Conservation (phyloP, 2,888 invertebrate species). For the Watsonalla cultraria region DNA sequence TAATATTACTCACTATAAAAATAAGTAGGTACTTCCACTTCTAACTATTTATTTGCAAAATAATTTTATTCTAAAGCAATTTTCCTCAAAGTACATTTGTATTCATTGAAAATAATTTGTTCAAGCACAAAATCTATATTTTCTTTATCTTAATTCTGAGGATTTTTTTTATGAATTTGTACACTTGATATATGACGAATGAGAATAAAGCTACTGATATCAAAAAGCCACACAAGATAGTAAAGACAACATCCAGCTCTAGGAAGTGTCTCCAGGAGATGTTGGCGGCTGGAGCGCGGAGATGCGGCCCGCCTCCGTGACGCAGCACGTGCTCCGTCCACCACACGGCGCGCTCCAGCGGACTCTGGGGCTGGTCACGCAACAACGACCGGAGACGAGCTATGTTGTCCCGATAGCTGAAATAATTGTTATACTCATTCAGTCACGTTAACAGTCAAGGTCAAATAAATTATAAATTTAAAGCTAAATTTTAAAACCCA, state of each 20-base stretch:
- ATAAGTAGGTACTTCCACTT: too few species aligned
- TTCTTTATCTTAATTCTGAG: background rate
- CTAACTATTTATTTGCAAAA: too few species aligned
- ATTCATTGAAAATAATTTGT: too few species aligned
- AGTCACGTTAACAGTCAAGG: too few species aligned
- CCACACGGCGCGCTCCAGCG: conserved; percentile 32
- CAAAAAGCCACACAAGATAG: background rate
- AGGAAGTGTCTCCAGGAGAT: conserved; percentile 23
- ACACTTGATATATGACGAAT: background rate
- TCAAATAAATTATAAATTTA: too few species aligned
- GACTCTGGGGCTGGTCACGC: conserved; percentile 20
- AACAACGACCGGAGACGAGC: conserved; percentile 15
- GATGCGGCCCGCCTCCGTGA: conserved; percentile 23
- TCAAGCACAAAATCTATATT: background rate
- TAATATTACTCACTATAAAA: too few species aligned
- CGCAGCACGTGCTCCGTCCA: conserved; percentile 36
- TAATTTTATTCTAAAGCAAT: too few species aligned
- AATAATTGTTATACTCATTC: background rate
- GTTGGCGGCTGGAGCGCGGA: conserved; percentile 24
- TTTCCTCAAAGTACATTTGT: too few species aligned
- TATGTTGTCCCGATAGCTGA: conserved; percentile 28
- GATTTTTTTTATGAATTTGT: background rate
- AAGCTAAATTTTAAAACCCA: too few species aligned
- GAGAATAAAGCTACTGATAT: background rate
- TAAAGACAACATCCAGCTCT: conserved; percentile 17